Base-by-base conservation (phyloP, 2,797 vertebrate species). In the Miichthys miiuy region DNA sequence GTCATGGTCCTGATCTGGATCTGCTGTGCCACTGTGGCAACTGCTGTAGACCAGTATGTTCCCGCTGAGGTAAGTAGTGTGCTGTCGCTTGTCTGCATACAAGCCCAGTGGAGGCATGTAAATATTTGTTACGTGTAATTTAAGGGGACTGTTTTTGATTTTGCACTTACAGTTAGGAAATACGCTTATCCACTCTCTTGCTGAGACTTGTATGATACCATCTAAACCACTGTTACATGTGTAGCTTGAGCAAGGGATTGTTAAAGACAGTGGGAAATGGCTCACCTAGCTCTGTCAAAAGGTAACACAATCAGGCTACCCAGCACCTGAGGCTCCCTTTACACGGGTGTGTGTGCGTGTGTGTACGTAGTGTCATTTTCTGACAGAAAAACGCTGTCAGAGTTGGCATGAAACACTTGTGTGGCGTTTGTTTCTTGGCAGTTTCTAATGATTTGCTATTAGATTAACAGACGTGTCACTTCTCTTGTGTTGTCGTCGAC, bases 1-100 rank as follows among this genome's bases (percentile, higher is more conserved):
- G 96, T 99, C 77, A 80, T 98, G 92, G 98, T 99, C 18, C 92
- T 99, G 70, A 97, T 99, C 81, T 99, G 98, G 98, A 99, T 99
- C 89, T 99, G 98, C 88, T 99, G 98, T 83, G 97, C 98, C 0
- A 98, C 98, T 21, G 96, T 99, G 81, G 98, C 97, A 30, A 99
- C 98, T 23, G 98, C 98, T 76, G 96, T 97, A 16, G 97, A 99
- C 85, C 98, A 99, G 55, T 98, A 98, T 75, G 96, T 98, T 57
- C 97, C 98, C 18, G 94, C 96, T 63, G 97, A 99, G 96, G 98
- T 99, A 91, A 89, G 73, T 75, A 38, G 34, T 9, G 34, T 9
- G 34, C 34, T 9, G 34, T 8, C 34, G 0, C 34, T 34, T 34
- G 34, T 38, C 2, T 38, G 44, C 20, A 50, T 11, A 23, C 17